Conservation (phyloP, 2,888 invertebrate species). For the Andrena marginata region DNA sequence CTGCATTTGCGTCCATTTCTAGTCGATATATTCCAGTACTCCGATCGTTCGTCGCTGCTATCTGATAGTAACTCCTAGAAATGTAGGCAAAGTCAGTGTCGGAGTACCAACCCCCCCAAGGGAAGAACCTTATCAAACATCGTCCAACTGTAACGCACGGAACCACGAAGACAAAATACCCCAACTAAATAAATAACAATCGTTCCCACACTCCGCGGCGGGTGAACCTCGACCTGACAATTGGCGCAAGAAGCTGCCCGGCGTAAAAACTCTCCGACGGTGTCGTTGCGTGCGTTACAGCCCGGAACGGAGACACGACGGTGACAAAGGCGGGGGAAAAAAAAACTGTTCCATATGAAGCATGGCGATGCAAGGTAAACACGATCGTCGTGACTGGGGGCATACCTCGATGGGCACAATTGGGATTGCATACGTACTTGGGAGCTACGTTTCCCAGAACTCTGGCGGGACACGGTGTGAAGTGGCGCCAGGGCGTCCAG, state of each 20-base stretch:
- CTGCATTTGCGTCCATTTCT: constrained; percentile 78
- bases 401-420: too few species aligned
- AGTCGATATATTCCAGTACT: constrained; percentile 84
- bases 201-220: too few species aligned
- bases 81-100: constrained; percentile 42
- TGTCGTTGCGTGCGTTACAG: too few species aligned
- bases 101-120: background rate
- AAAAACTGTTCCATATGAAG: background rate
- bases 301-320: too few species aligned
- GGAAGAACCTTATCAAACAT: background rate
- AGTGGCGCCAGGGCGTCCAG: constrained; percentile 90
- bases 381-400: too few species aligned
- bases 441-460: constrained; percentile 82
- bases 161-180: background rate
- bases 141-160: background rate
- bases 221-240: too few species aligned
- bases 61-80: constrained; percentile 88
- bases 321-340: background rate
- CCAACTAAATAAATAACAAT: background rate
- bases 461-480: constrained; percentile 84
- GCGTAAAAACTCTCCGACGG: too few species aligned
- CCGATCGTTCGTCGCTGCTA: constrained; percentile 88
- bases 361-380: background rate
- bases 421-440: constrained; percentile 73
- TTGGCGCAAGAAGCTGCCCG: too few species aligned